Conservation (phyloP, 2,888 invertebrate species). For the Entomobrya multifasciata region DNA sequence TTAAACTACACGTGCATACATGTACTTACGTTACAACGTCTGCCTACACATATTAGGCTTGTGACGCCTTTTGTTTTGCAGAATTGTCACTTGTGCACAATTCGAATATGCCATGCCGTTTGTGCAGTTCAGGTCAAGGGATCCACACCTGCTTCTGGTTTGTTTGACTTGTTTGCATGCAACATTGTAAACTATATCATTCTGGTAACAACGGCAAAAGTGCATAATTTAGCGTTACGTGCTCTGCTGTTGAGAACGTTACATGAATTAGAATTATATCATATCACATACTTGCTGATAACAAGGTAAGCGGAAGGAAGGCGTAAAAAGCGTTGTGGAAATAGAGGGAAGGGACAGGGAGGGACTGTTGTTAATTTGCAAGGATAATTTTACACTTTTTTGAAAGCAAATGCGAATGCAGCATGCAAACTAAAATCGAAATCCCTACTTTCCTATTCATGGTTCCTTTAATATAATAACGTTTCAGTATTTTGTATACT, state of each 20-base stretch:
- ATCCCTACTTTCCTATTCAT: too few species aligned
- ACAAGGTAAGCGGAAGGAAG: slow-evolving; percentile 39
- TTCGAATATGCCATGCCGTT: slow-evolving; percentile 9
- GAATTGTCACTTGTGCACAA: slow-evolving; percentile 4
- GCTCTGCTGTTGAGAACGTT: background rate
- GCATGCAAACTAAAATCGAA: too few species aligned
- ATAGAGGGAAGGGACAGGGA: slow-evolving; percentile 2
- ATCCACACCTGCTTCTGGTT: slow-evolving; percentile 35
- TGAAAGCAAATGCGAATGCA: background rate
- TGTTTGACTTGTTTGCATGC: background rate
- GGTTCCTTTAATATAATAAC: too few species aligned
- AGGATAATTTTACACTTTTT: slow-evolving; percentile 17
- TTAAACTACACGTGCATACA: slow-evolving; percentile 1
- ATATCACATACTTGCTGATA: background rate
- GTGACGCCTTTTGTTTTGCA: slow-evolving; percentile 13
- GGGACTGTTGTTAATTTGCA: slow-evolving; percentile 29
- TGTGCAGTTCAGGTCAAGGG: slow-evolving; percentile 46
- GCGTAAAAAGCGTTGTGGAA: slow-evolving; percentile 3
- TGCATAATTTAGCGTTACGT: background rate
- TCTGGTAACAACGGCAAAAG: background rate
- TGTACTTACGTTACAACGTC: too few species aligned
- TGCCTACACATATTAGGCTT: background rate
- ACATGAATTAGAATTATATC: slow-evolving; percentile 45
- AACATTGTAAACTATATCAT: slow-evolving; percentile 24
- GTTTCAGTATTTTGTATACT: too few species aligned